A percentile compares a stretch with the other conserved stretches of the same genome.
Evolutionary conservation across 2,888 invertebrate species (phyloP).

Genomic region (Pollenia griseotomentosa): DNA sequence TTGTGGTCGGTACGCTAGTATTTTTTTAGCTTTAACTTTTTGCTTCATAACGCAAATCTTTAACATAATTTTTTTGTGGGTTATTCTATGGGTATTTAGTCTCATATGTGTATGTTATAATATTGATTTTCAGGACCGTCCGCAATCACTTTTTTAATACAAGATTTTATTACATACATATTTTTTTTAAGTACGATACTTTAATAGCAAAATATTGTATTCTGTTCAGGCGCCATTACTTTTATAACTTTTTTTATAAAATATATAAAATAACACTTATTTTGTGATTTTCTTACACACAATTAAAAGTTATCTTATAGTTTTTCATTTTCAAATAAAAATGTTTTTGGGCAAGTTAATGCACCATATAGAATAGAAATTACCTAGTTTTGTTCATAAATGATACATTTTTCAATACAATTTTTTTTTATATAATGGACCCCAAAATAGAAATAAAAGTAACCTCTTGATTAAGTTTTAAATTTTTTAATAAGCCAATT

Average conservation of each 20-base stretch:
- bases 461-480: no score
- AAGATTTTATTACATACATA: slow-evolving; percentile 46
- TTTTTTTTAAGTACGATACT: slow-evolving; percentile 2
- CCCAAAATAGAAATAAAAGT: no score
- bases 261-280: not conserved
- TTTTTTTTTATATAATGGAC: no score
- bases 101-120: not conserved
- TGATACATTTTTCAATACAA: no score
- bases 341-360: no score
- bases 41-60: slow-evolving; percentile 57
- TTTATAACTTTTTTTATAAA: not conserved
- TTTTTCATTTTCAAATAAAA: no score
- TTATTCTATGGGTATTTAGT: not conserved
- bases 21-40: slow-evolving; percentile 40
- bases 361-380: no score
- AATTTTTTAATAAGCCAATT: no score
- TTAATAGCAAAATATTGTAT: not conserved
- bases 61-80: slow-evolving; percentile 25
- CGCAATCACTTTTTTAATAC: slow-evolving; percentile 31
- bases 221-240: not conserved
- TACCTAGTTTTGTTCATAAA: no score
- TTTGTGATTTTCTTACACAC: no score
- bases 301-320: no score
- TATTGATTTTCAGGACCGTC: slow-evolving; percentile 4
- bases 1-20: no score